Conservation (phyloP, 30 jellyfish, hydroid and myxozoan species). For the Aurelia sp. region DNA sequence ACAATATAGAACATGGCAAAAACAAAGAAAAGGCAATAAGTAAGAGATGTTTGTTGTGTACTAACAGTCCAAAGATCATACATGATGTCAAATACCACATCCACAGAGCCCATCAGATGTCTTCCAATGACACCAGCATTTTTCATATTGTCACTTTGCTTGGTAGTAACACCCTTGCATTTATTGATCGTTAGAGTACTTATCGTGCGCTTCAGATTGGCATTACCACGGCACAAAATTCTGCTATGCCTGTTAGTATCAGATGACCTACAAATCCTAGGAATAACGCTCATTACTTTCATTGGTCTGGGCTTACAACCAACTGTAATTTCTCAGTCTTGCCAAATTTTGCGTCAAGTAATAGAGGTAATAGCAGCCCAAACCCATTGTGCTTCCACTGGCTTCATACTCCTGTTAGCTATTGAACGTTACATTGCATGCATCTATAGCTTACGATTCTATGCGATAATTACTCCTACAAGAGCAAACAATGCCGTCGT, state of each 20-base stretch:
- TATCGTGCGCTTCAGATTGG: too few relatives aligned
- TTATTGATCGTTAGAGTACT: too few relatives aligned
- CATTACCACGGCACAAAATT: constrained; percentile 34
- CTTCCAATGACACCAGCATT: too few relatives aligned
- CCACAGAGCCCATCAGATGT: too few relatives aligned
- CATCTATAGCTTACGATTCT: constrained; percentile 16
- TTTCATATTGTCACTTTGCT: too few relatives aligned
- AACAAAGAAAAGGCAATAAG: too few relatives aligned
- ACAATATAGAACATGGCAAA: too few relatives aligned
- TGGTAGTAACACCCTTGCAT: too few relatives aligned
- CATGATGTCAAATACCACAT: too few relatives aligned
- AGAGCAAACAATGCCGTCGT: not conserved
- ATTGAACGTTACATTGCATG: constrained; percentile 38
- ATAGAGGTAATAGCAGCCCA: not conserved
- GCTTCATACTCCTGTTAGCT: constrained; percentile 7
- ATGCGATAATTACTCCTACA: not conserved
- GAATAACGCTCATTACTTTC: not conserved
- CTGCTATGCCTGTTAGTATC: constrained; percentile 24
- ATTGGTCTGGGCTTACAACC: not conserved
- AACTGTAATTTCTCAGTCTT: not conserved
- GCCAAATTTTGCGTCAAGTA: constrained; percentile 3
- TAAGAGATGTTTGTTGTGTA: too few relatives aligned
- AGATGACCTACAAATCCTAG: not conserved
- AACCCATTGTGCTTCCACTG: constrained; percentile 4
- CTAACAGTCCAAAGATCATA: too few relatives aligned